These are phyloP conservation scores for Numida meleagris DNA, from an alignment of 2,113 vertebrate genomes.

Conservation along the genomic window DNA sequence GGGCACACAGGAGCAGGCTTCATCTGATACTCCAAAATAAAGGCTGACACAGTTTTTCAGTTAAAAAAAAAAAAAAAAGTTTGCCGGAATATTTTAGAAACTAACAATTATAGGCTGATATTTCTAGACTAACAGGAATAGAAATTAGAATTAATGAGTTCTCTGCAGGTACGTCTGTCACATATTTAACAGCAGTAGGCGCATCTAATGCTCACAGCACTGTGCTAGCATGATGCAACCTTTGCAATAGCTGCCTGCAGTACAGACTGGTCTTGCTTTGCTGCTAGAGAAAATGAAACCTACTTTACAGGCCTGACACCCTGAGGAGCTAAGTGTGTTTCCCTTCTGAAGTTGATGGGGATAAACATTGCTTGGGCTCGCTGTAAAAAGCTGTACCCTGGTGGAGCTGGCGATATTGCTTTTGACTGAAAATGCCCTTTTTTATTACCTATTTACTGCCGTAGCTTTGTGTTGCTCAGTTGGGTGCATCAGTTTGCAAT, in stretches of 20 bases:
- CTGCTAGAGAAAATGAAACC: background rate
- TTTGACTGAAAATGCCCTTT: background rate
- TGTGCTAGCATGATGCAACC: slow-evolving; percentile 24
- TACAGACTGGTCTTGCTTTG: background rate
- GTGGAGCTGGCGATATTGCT: background rate
- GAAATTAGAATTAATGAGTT: slow-evolving; percentile 61
- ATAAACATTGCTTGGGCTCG: background rate
- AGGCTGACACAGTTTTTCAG: slow-evolving; percentile 58
- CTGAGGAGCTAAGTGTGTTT: background rate
- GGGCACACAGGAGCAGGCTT: slow-evolving; percentile 32
- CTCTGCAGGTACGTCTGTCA: slow-evolving; percentile 55
- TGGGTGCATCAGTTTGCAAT: background rate
- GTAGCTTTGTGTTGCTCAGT: background rate
- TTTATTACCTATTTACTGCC: background rate
- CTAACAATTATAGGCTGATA: slow-evolving; percentile 63
- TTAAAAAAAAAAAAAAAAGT: slow-evolving; percentile 37
- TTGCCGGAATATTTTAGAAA: slow-evolving; percentile 64
- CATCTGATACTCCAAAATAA: slow-evolving; percentile 50
- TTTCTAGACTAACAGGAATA: slow-evolving; percentile 69
- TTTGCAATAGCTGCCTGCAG: background rate
- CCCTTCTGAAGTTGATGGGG: background rate
- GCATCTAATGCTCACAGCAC: background rate
- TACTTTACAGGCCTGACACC: background rate
- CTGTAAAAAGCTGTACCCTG: background rate
- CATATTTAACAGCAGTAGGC: background rate